Evolutionary conservation across 2,888 invertebrate species (phyloP), one percentile per base, ranked within the genome.

Genomic region (Incurvaria masculella): DNA sequence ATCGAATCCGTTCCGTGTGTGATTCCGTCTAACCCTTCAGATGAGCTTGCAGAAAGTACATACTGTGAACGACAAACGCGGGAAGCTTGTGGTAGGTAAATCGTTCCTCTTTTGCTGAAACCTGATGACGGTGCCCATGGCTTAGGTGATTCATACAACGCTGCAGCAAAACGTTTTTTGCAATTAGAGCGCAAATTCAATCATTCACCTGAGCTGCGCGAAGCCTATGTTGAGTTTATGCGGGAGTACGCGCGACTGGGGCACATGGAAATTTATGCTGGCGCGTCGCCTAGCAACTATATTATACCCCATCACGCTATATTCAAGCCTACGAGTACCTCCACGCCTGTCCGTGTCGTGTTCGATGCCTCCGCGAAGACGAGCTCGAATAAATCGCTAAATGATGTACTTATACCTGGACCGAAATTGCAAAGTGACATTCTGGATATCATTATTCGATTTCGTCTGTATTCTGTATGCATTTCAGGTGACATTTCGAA

Each of bases 231-330:
- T 1, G 18, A 44, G 11, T 48, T 49, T 18, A 51, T 51, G 51
- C 33, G 19, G 1, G 49, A 49, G 23, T 51, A 51, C 27, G 42
- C 27, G n/a, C 17, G 19, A 11, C 21, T 51, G 16, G 47, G 49
- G 14, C 51, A 51, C 38, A 51, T 51, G 51, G 38, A 26, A 16
- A 27, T 21, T 14, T 23, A 23, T 2, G 44, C 39, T 23, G n/a
- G 26, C 17, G 4, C 21, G 18, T 14, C 5, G 4, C 39, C 18
- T 42, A 26, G 21, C 27, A 3, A 2, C 5, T 47, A 47, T 19
- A 1, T 47, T 18, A 46, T 49, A 19, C 48, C 49, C 2, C 49
- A 49, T 42, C 51, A 51, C 21, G 46, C 45, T 11, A 47, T 51
- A 6, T 2, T 48, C 4, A 45, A 44, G 4, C 43, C 48, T 11